Percentiles rank a stretch among this genome's conserved stretches.
Evolutionary conservation across 2,797 vertebrate species (phyloP).

Genomic region (Malurus leucopterus): DNA sequence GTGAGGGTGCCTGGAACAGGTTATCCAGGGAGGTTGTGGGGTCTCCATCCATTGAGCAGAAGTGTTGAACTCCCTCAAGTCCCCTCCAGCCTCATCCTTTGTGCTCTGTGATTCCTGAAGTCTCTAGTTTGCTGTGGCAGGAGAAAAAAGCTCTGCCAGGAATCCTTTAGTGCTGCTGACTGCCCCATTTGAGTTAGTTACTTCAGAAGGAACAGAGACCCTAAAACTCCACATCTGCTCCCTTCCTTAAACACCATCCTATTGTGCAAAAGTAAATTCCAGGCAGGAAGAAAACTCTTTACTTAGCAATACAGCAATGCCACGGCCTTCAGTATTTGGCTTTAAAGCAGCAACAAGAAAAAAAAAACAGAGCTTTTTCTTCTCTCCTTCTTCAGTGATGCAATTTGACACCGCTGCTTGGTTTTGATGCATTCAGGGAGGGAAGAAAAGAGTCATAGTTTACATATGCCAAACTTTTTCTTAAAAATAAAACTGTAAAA

Average conservation of each 20-base stretch:
- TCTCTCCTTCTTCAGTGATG: neutral
- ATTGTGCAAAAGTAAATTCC: neutral
- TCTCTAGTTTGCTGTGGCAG: neutral
- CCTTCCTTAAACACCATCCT: neutral
- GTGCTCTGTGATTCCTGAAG: neutral
- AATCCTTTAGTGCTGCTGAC: neutral
- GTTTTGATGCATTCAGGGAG: neutral
- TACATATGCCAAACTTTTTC: neutral
- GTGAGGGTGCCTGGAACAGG: neutral
- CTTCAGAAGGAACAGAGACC: neutral
- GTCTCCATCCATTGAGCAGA: neutral
- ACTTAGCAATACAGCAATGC: neutral
- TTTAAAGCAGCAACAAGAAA: neutral
- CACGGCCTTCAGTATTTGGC: neutral
- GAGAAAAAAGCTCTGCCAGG: neutral
- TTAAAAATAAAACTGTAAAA: neutral
- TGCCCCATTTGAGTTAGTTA: neutral
- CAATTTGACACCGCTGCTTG: neutral
- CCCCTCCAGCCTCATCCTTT: neutral
- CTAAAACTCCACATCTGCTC: neutral
- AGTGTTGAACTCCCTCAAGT: neutral
- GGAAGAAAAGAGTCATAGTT: neutral
- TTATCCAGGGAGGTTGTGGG: neutral
- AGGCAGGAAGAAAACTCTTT: neutral
- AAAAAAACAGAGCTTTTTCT: neutral